Conservation (phyloP, 2,888 invertebrate genomes). For the Leptinotarsa rubiginosa region DNA sequence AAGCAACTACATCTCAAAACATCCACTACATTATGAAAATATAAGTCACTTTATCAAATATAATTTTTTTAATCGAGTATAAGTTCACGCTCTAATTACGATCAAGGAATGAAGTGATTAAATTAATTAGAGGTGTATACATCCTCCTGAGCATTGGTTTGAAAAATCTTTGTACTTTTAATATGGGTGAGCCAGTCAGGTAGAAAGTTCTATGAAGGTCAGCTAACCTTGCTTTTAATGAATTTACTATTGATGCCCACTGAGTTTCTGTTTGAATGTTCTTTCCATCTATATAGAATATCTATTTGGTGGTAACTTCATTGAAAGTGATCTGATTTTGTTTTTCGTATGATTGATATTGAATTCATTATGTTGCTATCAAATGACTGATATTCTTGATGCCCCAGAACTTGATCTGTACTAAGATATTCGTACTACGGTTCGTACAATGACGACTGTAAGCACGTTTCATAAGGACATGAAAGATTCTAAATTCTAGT, state of each 20-base stretch:
- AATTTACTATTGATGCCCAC: constrained; percentile 17
- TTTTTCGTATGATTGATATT: no score
- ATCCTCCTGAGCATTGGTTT: constrained; percentile 48
- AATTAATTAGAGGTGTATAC: constrained; percentile 42
- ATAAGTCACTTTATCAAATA: neutral
- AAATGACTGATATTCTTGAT: no score
- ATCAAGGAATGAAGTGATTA: constrained; percentile 30
- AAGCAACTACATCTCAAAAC: neutral
- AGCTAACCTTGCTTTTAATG: constrained; percentile 27
- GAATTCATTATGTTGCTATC: no score
- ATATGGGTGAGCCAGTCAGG: constrained; percentile 46
- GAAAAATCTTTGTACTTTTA: constrained; percentile 41
- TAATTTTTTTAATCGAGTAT: constrained; percentile 28
- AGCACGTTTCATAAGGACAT: no score
- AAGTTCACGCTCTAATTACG: constrained; percentile 53
- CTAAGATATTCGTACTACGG: no score
- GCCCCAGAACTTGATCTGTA: no score
- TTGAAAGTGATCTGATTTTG: no score
- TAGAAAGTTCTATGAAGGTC: constrained; percentile 47
- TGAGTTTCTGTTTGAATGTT: neutral
- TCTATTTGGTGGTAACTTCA: no score
- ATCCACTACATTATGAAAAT: neutral
- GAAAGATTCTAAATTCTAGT: no score
- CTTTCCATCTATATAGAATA: neutral
- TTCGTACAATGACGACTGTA: no score